Evolutionary conservation across 2,888 invertebrate species (phyloP).

Genomic region (Perizoma affinitatum): DNA sequence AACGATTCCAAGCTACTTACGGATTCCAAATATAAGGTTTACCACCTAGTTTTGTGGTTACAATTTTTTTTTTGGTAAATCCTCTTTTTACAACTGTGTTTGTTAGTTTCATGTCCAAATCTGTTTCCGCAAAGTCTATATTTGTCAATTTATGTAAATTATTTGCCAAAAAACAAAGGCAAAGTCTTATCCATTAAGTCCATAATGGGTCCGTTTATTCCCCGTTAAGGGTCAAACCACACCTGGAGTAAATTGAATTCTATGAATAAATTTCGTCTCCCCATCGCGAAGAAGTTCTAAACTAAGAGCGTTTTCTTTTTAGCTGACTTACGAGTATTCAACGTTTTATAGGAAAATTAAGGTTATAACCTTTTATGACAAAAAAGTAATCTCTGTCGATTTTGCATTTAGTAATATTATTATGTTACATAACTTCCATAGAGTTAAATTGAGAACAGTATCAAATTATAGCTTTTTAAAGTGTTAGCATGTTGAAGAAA

Average conservation of each 20-base stretch:
- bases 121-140: constrained; percentile 1
- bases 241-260: constrained; percentile 80
- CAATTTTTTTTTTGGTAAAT: too few relatives aligned
- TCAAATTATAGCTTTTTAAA: too few relatives aligned
- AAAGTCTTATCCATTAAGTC: too few relatives aligned
- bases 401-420: not conserved
- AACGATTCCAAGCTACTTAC: too few relatives aligned
- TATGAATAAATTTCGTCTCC: constrained; percentile 71
- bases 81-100: too few relatives aligned
- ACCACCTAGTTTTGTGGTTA: too few relatives aligned
- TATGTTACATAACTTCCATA: too few relatives aligned
- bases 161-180: constrained; percentile 55
- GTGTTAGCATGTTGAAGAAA: too few relatives aligned
- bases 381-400: not conserved
- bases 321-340: constrained; percentile 25
- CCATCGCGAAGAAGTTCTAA: constrained; percentile 21
- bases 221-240: constrained; percentile 77
- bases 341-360: constrained; percentile 14
- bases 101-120: too few relatives aligned
- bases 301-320: constrained; percentile 28
- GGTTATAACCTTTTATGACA: not conserved
- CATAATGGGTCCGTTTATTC: constrained; percentile 74
- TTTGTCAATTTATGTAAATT: constrained; percentile 17
- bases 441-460: too few relatives aligned
- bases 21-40: too few relatives aligned